A percentile compares a stretch with the other conserved stretches of the same genome.
Conservation (phyloP, 2,797 vertebrate genomes). For the Hippocampus kuda region DNA sequence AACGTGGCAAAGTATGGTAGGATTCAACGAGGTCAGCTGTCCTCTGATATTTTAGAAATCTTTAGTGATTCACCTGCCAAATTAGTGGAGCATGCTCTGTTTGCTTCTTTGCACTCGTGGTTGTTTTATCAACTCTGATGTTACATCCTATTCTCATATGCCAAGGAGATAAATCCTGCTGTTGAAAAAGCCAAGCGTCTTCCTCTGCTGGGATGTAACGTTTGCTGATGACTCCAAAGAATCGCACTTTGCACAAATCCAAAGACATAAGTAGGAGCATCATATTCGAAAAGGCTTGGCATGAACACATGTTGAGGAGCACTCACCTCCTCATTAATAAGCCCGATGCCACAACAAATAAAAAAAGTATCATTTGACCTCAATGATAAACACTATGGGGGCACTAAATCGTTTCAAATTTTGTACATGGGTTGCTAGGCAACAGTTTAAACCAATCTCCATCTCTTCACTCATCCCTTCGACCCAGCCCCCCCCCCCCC, state of each 20-base stretch:
- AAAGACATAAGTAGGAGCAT: slow-evolving; percentile 17
- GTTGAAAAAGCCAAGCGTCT: slow-evolving; percentile 13
- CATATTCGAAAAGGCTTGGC: slow-evolving; percentile 29
- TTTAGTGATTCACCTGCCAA: slow-evolving; percentile 38
- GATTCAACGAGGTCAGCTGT: slow-evolving; percentile 32
- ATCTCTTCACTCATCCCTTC: slow-evolving; percentile 45
- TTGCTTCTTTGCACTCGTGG: slow-evolving; percentile 7
- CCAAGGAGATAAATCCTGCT: slow-evolving; percentile 45
- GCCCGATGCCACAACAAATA: slow-evolving; percentile 42
- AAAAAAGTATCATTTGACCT: slow-evolving; percentile 67
- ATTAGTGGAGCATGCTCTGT: slow-evolving; percentile 34
- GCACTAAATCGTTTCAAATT: slow-evolving; percentile 66
- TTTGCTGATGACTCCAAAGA: slow-evolving; percentile 30
- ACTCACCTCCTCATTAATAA: slow-evolving; percentile 27
- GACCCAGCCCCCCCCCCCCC: background rate
- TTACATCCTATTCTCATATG: slow-evolving; percentile 34
- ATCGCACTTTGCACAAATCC: slow-evolving; percentile 24
- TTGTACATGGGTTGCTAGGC: slow-evolving; percentile 76
- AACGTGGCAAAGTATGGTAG: slow-evolving; percentile 33
- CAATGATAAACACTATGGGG: slow-evolving; percentile 63
- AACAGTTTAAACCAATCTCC: slow-evolving; percentile 68
- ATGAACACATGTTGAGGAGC: slow-evolving; percentile 21
- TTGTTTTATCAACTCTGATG: slow-evolving; percentile 6
- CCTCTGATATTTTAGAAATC: slow-evolving; percentile 39
- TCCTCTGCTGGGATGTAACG: slow-evolving; percentile 18